These are phyloP conservation scores for Phymatocera aterrima DNA, from an alignment of 2,888 invertebrate species.

Conservation along the genomic window DNA sequence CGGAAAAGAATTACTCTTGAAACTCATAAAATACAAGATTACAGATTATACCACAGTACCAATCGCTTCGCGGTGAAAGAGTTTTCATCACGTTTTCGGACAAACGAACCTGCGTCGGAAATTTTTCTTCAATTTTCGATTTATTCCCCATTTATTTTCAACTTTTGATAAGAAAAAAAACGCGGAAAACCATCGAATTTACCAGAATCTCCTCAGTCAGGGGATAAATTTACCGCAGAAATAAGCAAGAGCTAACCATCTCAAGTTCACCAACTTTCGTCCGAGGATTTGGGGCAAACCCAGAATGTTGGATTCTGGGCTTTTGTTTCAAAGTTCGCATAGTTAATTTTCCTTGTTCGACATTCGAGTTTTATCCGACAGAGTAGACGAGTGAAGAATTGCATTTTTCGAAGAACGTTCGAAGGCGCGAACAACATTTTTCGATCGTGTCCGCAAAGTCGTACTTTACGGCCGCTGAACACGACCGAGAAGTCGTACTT, in stretches of 20 bases:
- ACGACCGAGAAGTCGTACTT: background rate
- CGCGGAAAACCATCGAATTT: background rate
- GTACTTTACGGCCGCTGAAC: background rate
- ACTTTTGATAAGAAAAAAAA: too few species aligned
- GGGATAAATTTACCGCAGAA: background rate
- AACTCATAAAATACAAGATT: background rate
- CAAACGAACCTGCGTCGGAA: background rate
- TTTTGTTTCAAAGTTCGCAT: background rate
- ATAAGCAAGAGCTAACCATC: background rate
- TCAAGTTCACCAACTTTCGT: background rate
- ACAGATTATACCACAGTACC: background rate
- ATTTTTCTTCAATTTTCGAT: background rate
- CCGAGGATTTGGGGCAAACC: background rate
- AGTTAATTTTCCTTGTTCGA: background rate
- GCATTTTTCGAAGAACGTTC: too few species aligned
- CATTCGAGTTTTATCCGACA: too few species aligned
- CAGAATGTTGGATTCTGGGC: background rate
- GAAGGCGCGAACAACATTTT: too few species aligned
- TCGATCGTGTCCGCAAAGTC: too few species aligned
- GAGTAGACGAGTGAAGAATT: too few species aligned
- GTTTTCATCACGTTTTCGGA: background rate
- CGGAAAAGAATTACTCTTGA: background rate
- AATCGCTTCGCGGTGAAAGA: too few species aligned
- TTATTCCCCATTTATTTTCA: too few species aligned
- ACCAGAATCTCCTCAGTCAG: background rate